phyloP scores from a whole-genome alignment of 2,113 vertebrate species.

The Hemiscyllium ocellatum region DNA sequence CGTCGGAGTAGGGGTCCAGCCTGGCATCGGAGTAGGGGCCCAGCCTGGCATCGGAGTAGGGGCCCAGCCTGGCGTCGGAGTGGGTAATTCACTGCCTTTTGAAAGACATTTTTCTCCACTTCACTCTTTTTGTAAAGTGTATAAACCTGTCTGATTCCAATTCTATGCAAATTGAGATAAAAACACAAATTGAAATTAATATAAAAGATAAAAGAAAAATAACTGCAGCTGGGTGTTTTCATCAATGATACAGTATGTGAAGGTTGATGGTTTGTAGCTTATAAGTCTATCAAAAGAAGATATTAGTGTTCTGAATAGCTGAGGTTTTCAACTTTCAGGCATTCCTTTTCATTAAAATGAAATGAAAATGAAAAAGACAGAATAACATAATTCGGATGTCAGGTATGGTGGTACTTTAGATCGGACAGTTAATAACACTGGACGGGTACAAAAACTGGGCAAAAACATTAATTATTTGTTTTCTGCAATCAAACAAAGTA shows the following conservation, averaged over 20 bases:
- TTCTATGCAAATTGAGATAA: too few species aligned
- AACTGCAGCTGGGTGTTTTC: not conserved
- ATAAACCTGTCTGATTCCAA: not conserved
- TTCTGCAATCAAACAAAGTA: too few species aligned
- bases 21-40: not conserved
- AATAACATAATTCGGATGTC: not conserved
- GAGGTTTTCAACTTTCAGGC: not conserved
- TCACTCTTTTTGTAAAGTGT: not conserved
- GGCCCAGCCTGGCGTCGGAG: not conserved
- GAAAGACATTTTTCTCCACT: too few species aligned
- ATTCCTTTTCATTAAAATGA: not conserved
- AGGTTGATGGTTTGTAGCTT: not conserved
- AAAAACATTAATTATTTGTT: not conserved
- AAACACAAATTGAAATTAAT: too few species aligned
- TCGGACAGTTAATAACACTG: too few species aligned
- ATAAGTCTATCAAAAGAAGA: not conserved
- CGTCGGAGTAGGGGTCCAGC: not conserved
- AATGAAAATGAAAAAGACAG: not conserved
- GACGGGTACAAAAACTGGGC: too few species aligned
- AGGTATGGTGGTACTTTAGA: not conserved
- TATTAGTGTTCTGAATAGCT: not conserved
- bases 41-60: slow-evolving; percentile 10
- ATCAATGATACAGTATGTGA: not conserved
- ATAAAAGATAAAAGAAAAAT: not conserved
- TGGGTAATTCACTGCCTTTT: not conserved